These are phyloP conservation scores for Anthopleura xanthogrammica DNA, from an alignment of 92 coral and sea anemone genomes.

Conservation along the genomic window DNA sequence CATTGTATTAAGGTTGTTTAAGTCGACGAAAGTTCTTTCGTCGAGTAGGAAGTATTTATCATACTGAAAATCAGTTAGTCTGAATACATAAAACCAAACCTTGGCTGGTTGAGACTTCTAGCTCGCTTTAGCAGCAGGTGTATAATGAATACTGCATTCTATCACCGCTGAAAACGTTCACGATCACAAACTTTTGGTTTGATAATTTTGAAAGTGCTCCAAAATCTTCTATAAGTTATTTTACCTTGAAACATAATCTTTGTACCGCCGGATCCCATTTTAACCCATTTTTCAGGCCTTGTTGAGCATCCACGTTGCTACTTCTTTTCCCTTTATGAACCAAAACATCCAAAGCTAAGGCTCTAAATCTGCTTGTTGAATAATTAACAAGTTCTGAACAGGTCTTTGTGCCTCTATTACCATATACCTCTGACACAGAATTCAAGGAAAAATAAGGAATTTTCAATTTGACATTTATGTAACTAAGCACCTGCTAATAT, in stretches of 20 bases:
- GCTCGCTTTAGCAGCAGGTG: constrained; percentile 23
- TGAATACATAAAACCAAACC: not conserved
- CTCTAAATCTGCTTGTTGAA: constrained; percentile 30
- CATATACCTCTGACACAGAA: constrained; percentile 32
- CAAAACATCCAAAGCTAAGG: constrained; percentile 24
- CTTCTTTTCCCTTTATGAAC: not conserved
- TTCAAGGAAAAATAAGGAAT: not conserved
- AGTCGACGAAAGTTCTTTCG: not conserved
- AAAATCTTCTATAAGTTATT: not conserved
- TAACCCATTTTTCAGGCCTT: constrained; percentile 40
- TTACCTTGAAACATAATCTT: constrained; percentile 75
- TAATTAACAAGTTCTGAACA: constrained; percentile 38
- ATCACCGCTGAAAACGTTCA: not conserved
- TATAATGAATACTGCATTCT: constrained; percentile 6
- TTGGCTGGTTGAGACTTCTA: not conserved
- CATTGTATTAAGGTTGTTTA: not conserved
- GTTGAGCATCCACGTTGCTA: constrained; percentile 21
- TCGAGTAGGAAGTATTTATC: not conserved
- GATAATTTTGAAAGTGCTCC: not conserved
- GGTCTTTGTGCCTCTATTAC: constrained; percentile 39
- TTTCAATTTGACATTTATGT: constrained; percentile 15
- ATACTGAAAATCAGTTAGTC: not conserved
- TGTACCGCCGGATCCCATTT: constrained; percentile 62
- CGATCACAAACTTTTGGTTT: not conserved
- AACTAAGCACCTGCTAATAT: constrained; percentile 3